Conservation (phyloP, 2,888 invertebrate genomes). For the Drosophila neotestacea region DNA sequence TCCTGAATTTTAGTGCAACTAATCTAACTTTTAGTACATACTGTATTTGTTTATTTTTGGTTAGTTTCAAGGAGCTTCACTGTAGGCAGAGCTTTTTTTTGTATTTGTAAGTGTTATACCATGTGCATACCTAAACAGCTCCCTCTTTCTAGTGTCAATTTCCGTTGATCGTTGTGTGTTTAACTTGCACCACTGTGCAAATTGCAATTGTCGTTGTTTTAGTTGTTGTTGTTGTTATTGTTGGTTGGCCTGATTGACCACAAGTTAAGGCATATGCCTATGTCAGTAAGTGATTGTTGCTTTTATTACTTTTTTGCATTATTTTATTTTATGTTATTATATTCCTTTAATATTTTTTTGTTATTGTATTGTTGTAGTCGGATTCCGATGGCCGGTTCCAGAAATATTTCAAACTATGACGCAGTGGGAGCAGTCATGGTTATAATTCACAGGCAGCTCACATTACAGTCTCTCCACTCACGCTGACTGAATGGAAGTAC, state of each 20-base stretch:
- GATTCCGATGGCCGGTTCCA: constrained; percentile 12
- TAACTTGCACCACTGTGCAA: constrained; percentile 45
- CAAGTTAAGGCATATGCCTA: constrained; percentile 7
- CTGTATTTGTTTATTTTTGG: neutral
- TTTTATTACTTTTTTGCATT: neutral
- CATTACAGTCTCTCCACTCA: constrained; percentile 38
- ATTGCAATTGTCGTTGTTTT: constrained; percentile 9
- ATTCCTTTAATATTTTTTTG: neutral
- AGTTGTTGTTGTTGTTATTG: constrained; percentile 6
- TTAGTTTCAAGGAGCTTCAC: constrained; percentile 8
- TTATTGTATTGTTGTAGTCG: constrained; percentile 12
- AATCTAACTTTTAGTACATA: too few species aligned
- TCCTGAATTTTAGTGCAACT: too few species aligned
- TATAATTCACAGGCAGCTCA: constrained; percentile 69
- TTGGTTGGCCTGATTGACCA: constrained; percentile 9
- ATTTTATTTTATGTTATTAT: neutral
- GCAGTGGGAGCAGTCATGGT: constrained; percentile 44
- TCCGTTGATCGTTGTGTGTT: constrained; percentile 35
- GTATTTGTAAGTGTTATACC: neutral
- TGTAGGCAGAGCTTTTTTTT: neutral
- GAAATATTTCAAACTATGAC: constrained; percentile 45
- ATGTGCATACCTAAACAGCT: constrained; percentile 33
- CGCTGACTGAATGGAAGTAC: constrained; percentile 35
- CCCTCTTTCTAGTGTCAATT: constrained; percentile 30
- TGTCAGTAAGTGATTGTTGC: constrained; percentile 18